Evolutionary conservation across 2,888 invertebrate species (phyloP), one percentile per base, ranked within the genome.

Genomic region (Atrina japonica): DNA sequence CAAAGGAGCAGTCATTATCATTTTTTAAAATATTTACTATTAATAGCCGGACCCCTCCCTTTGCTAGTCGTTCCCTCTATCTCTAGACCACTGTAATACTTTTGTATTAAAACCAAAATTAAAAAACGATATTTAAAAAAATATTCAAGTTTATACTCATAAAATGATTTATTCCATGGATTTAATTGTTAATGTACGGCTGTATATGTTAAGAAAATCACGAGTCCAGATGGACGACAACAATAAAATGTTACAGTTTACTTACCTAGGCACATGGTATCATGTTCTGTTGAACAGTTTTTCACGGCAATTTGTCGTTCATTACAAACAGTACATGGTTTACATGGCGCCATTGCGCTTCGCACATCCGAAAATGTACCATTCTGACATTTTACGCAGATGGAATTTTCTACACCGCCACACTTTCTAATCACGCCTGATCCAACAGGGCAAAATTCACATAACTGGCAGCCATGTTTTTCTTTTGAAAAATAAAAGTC

Each of bases 301-400:
- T 86, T 80, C 18, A 89, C 67, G 71, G 78, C 81, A 30, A 83
- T 76, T 76, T 88, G 86, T 18, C 77, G 73, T 9, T 72, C 70
- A 3, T 64, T 66, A 73, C 90, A 90, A 35, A 75, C 68, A 7
- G 83, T 73, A 78, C 90, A 90, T 27, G 73, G 69, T 18, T 76
- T 72, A 73, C 90, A 90, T 7, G 75, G 75, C 1, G 79, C 70
- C 9, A 80, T 81, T 30, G 81, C 81, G 70, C 86, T 86, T 41
- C 80, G 58, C 23, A 81, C 78, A 67, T 86, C 83, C 3, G 88
- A 88, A 67, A 75, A 90, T 3, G 86, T 87, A 30, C 84, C 86
- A 45, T 84, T 83, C 7, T 74, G 80, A 75, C 90, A 90, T 50
- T 75, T 74, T 16, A 70, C 71, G 76, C 89, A 89, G 7, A 79